Evolutionary conservation across 2,888 invertebrate species (phyloP).

Genomic region (Brassicogethes aeneus): DNA sequence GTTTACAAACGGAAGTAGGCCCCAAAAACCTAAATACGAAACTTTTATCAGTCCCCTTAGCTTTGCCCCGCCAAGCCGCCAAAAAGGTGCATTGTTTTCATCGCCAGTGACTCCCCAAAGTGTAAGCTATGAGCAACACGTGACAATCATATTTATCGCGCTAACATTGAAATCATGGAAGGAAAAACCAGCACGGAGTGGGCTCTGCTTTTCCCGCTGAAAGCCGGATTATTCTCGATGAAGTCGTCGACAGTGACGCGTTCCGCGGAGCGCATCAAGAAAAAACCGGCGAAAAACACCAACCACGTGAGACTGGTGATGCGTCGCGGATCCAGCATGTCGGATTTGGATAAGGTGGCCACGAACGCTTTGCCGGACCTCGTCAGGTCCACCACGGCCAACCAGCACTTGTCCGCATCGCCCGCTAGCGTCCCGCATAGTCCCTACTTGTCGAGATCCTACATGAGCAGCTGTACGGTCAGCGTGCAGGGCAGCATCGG

Average conservation of each 20-base stretch:
- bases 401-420: conserved; percentile 38
- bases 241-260: conserved; percentile 40
- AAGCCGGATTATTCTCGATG: conserved; percentile 48
- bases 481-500: conserved; percentile 41
- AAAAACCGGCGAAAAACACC: conserved; percentile 10
- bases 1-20: conserved; percentile 14
- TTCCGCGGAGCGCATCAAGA: conserved; percentile 28
- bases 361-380: conserved; percentile 38
- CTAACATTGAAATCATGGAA: conserved; percentile 2
- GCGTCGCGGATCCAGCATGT: conserved; percentile 62
- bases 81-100: background rate
- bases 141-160: too few relatives aligned
- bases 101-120: too few relatives aligned
- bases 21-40: conserved; percentile 16
- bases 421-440: conserved; percentile 45
- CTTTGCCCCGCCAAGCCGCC: background rate
- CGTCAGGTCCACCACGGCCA: conserved; percentile 42
- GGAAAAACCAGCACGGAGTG: conserved; percentile 42
- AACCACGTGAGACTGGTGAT: conserved; percentile 42
- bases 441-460: conserved; percentile 44
- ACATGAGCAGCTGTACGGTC: conserved; percentile 32
- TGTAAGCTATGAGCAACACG: too few relatives aligned
- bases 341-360: conserved; percentile 58
- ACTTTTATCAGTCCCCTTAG: conserved; percentile 13
- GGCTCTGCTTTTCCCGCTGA: conserved; percentile 51